Conservation (phyloP, 2,888 invertebrate species). For the Pandemis heparana region DNA sequence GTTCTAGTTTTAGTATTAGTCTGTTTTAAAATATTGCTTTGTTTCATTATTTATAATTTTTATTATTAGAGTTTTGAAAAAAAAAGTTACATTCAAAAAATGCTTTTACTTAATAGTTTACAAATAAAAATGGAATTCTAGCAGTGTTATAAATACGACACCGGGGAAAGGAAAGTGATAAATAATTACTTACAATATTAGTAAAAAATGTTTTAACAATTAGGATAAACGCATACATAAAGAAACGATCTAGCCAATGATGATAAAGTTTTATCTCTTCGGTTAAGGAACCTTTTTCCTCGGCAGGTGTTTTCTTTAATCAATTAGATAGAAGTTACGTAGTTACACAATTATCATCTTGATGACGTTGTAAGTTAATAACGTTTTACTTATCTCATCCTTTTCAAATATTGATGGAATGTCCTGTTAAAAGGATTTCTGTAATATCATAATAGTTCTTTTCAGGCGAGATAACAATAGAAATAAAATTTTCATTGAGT, state of each 20-base stretch:
- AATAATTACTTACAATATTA: no score
- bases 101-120: no score
- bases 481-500: slow-evolving; percentile 17
- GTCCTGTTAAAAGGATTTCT: slow-evolving; percentile 19
- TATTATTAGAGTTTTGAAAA: no score
- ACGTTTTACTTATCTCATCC: background rate
- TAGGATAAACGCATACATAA: background rate
- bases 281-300: background rate
- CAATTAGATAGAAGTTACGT: background rate
- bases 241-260: background rate
- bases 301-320: background rate
- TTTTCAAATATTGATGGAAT: slow-evolving; percentile 22
- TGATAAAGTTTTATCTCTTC: background rate
- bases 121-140: no score
- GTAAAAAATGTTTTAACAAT: no score
- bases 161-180: no score
- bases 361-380: background rate
- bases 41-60: no score
- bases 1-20: no score
- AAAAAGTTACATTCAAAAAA: background rate
- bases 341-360: background rate
- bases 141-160: no score
- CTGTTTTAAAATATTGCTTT: no score
- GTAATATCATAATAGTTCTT: slow-evolving; percentile 22
- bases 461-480: slow-evolving; percentile 24